phyloP scores from a whole-genome alignment of 1,140 invertebrate genomes.

The Thereuonema tuberculata region DNA sequence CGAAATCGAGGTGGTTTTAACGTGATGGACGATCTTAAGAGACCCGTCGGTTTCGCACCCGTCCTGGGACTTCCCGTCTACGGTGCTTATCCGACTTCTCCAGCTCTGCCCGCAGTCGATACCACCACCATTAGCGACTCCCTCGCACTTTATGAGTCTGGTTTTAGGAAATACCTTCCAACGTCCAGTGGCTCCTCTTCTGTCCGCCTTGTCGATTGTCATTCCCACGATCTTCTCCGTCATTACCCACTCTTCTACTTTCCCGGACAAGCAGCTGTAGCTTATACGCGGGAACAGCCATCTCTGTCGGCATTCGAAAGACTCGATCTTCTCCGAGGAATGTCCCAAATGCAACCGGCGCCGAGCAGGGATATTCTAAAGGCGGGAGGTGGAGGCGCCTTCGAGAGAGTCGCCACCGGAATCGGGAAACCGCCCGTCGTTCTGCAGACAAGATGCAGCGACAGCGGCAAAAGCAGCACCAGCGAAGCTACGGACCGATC shows the following conservation, averaged over 20 bases:
- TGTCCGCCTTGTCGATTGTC: background rate
- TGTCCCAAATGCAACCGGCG: constrained; percentile 16
- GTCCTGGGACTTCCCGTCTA: background rate
- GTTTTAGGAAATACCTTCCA: too few species aligned
- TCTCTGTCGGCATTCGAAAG: constrained; percentile 56
- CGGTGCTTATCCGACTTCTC: background rate
- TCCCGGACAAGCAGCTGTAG: constrained; percentile 34
- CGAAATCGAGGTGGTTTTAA: background rate
- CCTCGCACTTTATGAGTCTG: too few species aligned
- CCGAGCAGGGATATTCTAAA: constrained; percentile 15
- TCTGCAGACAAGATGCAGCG: background rate
- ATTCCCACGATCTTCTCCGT: constrained; percentile 1
- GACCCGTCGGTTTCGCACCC: background rate
- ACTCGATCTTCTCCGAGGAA: constrained; percentile 38
- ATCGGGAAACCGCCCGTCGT: background rate
- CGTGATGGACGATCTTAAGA: background rate
- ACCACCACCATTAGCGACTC: too few species aligned
- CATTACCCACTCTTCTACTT: background rate
- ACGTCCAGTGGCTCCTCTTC: background rate
- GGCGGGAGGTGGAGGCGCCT: constrained; percentile 38
- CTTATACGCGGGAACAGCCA: constrained; percentile 50
- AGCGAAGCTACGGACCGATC: background rate
- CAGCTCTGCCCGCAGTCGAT: background rate
- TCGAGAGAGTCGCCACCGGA: constrained; percentile 27
- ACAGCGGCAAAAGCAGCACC: background rate